These are phyloP conservation scores for Oreonectes daqikongensis DNA, from an alignment of 2,797 vertebrate genomes.

Conservation along the genomic window DNA sequence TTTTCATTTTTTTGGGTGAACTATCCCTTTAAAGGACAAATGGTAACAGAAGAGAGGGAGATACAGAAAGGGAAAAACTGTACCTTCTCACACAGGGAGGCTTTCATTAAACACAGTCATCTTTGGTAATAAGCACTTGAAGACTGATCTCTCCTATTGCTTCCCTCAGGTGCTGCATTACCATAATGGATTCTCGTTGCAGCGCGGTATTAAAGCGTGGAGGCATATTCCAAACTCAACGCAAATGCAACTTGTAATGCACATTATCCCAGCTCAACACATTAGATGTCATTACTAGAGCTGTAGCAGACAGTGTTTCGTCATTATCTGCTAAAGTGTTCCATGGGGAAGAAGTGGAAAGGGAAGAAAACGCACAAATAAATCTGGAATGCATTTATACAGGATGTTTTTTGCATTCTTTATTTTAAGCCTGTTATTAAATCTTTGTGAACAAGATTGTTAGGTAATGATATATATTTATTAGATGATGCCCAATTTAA, in stretches of 20 bases:
- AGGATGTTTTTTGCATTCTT: not conserved
- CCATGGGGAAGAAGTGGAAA: conserved; percentile 57
- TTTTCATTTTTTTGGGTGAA: not conserved
- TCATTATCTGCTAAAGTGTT: conserved; percentile 77
- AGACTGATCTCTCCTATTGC: conserved; percentile 67
- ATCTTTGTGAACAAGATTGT: conserved; percentile 28
- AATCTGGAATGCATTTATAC: conserved; percentile 17
- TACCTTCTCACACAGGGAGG: conserved; percentile 58
- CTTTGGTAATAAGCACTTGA: conserved; percentile 63
- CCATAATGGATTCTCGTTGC: conserved; percentile 80
- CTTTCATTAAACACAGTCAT: conserved; percentile 63
- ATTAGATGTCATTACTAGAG: conserved; percentile 77
- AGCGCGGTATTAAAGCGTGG: conserved; percentile 73
- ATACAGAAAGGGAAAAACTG: conserved; percentile 42
- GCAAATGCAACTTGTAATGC: conserved; percentile 76
- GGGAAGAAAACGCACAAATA: conserved; percentile 50
- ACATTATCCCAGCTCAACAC: conserved; percentile 75
- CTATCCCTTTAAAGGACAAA: conserved; percentile 33
- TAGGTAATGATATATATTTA: conserved; percentile 24
- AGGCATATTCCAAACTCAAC: conserved; percentile 62
- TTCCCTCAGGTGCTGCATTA: conserved; percentile 81
- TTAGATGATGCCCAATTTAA: conserved; percentile 16
- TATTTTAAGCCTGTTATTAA: conserved; percentile 31
- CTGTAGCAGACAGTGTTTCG: conserved; percentile 60
- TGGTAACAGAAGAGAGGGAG: conserved; percentile 55